A percentile compares a stretch with the other conserved stretches of the same genome.
Conservation (phyloP, 2,797 vertebrate genomes). For the Setipinna tenuifilis region DNA sequence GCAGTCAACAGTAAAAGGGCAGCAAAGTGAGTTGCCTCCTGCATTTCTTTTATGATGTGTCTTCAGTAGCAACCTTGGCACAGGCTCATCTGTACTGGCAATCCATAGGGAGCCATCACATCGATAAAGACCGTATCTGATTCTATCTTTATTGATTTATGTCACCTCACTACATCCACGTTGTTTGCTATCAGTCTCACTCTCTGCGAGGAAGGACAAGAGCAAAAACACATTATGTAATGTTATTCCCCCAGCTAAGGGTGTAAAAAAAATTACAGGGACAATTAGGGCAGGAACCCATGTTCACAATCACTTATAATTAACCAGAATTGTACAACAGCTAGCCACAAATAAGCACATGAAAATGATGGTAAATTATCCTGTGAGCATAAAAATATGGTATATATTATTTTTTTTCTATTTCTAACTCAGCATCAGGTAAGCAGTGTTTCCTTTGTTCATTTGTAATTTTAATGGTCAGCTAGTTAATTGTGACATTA, state of each 20-base stretch:
- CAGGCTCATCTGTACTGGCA: background rate
- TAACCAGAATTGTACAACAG: constrained; percentile 33
- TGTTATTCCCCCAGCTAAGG: constrained; percentile 2
- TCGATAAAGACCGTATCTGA: constrained; percentile 71
- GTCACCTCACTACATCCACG: constrained; percentile 36
- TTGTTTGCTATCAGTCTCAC: constrained; percentile 49
- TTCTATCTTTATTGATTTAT: constrained; percentile 68
- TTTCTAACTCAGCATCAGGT: background rate
- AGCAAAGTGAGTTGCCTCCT: background rate
- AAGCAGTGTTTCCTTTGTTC: background rate
- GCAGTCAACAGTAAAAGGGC: background rate
- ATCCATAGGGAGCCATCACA: background rate
- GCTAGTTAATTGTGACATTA: background rate
- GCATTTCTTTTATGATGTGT: constrained; percentile 14
- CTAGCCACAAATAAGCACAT: background rate
- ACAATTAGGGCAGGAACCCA: constrained; percentile 4
- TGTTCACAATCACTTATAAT: constrained; percentile 25
- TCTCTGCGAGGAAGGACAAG: constrained; percentile 37
- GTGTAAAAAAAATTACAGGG: constrained; percentile 30
- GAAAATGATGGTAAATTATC: background rate
- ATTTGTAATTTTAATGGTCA: background rate
- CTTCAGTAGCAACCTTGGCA: constrained; percentile 26
- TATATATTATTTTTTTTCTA: background rate
- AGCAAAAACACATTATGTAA: constrained; percentile 46
- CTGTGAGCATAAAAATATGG: background rate